Percentiles rank a stretch among this genome's conserved stretches.
Conservation (phyloP, 2,888 invertebrate genomes). For the Thumatha senex region DNA sequence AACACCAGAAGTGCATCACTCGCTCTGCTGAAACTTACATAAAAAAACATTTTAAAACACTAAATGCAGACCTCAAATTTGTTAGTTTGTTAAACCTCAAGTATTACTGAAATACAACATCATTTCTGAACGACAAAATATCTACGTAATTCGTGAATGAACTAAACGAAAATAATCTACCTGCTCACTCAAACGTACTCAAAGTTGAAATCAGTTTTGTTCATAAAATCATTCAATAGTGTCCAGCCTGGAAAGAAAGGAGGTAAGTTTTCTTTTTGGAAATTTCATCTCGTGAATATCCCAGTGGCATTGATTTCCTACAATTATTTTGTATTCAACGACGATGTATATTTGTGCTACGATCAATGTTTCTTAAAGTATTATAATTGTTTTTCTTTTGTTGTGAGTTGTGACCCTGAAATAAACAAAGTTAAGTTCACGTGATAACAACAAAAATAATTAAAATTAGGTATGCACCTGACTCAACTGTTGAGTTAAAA, state of each 20-base stretch:
- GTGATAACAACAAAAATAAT: constrained; percentile 55
- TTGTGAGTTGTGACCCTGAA: constrained; percentile 53
- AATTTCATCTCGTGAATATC: constrained; percentile 19
- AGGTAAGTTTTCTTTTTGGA: constrained; percentile 46
- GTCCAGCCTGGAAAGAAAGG: constrained; percentile 31
- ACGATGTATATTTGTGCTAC: not conserved
- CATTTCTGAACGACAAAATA: constrained; percentile 14
- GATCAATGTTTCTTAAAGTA: not conserved
- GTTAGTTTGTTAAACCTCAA: no score
- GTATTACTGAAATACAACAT: no score
- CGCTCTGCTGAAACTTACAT: no score
- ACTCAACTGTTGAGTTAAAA: no score
- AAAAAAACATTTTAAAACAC: no score
- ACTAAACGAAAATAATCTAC: constrained; percentile 1
- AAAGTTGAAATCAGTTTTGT: constrained; percentile 21
- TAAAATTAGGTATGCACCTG: constrained; percentile 5
- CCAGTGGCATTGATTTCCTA: not conserved
- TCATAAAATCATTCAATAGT: constrained; percentile 35
- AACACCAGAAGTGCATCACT: no score
- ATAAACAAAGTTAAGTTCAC: constrained; percentile 43
- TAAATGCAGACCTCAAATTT: no score
- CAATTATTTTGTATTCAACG: not conserved
- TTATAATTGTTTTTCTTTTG: constrained; percentile 40
- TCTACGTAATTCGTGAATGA: no score
- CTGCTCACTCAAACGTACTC: no score